phyloP scores from a whole-genome alignment of 2,113 vertebrate genomes.

The Zosterops borbonicus region DNA sequence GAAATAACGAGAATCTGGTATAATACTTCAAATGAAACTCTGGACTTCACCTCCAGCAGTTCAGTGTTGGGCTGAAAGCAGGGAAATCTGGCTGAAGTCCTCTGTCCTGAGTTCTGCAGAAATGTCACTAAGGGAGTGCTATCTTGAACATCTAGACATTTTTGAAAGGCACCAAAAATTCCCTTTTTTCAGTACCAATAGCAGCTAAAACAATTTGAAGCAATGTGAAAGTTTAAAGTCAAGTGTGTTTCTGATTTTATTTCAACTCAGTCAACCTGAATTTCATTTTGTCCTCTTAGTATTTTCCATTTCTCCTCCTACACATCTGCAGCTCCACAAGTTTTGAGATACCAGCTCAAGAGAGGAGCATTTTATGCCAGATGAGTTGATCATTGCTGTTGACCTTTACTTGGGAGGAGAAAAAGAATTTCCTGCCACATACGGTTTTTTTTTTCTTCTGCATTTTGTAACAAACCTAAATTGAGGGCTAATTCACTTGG shows the following conservation, averaged over 20 bases:
- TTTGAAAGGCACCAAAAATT: neutral
- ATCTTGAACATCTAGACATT: neutral
- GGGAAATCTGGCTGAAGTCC: neutral
- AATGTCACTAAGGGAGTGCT: neutral
- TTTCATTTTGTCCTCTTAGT: neutral
- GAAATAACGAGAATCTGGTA: neutral
- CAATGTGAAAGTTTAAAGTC: neutral
- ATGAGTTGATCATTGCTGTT: neutral
- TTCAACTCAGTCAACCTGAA: neutral
- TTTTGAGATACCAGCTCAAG: neutral
- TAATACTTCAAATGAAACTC: neutral
- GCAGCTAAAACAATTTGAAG: neutral
- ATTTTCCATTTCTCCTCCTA: neutral
- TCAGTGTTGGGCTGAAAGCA: neutral
- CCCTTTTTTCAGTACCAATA: neutral
- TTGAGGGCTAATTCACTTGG: neutral
- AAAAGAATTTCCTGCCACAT: neutral
- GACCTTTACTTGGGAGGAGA: neutral
- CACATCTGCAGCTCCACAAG: rapidly evolving
- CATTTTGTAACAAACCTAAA: neutral
- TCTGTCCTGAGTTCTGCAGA: neutral
- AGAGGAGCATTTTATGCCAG: neutral
- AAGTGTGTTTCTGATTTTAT: neutral
- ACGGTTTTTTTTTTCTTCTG: neutral
- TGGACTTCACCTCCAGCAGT: neutral